Evolutionary conservation across 2,888 invertebrate species (phyloP).

Genomic region (Eupithecia subumbrata): DNA sequence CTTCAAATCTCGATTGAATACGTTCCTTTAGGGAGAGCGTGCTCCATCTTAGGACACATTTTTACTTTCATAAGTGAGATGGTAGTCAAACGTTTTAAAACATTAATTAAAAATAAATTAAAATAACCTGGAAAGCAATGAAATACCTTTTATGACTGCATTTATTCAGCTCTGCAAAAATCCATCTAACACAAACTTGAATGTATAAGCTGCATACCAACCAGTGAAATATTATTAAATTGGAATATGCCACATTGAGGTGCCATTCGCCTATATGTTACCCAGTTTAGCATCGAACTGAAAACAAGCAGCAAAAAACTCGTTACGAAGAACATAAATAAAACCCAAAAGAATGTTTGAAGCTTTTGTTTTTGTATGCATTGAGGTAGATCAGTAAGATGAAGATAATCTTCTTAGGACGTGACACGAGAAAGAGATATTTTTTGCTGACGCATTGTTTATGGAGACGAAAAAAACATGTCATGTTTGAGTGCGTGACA

Average conservation of each 20-base stretch:
- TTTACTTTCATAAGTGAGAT: too few species aligned
- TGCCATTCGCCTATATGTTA: not conserved
- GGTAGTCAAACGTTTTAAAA: too few species aligned
- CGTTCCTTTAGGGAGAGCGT: too few species aligned
- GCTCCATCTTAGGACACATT: too few species aligned
- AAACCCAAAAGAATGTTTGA: not conserved
- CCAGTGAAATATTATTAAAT: too few species aligned
- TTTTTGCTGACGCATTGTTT: slow-evolving; percentile 77
- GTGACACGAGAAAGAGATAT: slow-evolving; percentile 69
- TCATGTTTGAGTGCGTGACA: slow-evolving; percentile 51
- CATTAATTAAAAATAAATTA: too few species aligned
- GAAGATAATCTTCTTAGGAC: slow-evolving; percentile 69
- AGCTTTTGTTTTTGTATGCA: slow-evolving; percentile 63
- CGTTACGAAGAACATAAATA: slow-evolving; percentile 1
- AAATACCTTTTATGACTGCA: too few species aligned
- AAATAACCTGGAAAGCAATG: too few species aligned
- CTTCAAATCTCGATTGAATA: too few species aligned
- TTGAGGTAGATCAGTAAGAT: slow-evolving; percentile 67
- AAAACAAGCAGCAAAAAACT: slow-evolving; percentile 3
- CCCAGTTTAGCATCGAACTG: not conserved
- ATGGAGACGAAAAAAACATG: slow-evolving; percentile 54
- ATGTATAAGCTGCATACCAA: too few species aligned
- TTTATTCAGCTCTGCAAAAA: too few species aligned
- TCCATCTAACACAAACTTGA: too few species aligned
- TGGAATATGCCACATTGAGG: not conserved